phyloP scores from a whole-genome alignment of 1,140 invertebrate species.

The Lordiphosa clarofinis region DNA sequence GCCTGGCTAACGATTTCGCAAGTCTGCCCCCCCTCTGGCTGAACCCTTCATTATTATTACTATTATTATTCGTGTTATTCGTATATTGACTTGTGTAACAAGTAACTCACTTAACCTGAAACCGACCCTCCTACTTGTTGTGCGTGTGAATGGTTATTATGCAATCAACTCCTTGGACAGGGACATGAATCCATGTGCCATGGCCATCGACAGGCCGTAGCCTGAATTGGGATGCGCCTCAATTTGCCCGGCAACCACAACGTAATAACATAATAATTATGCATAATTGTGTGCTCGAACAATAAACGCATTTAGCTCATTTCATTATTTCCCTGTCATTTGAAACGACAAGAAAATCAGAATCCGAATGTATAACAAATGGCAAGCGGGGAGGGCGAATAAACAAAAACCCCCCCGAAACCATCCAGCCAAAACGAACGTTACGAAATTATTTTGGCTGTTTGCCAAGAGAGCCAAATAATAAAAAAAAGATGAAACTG shows the following conservation, averaged over 20 bases:
- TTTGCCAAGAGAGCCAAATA: slow-evolving; percentile 30
- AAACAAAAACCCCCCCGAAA: slow-evolving; percentile 12
- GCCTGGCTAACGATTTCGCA: slow-evolving; percentile 1
- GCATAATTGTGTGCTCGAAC: slow-evolving; percentile 38
- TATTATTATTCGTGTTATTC: slow-evolving; percentile 5
- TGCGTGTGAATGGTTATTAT: slow-evolving; percentile 21
- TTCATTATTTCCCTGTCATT: slow-evolving; percentile 41
- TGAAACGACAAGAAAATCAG: slow-evolving; percentile 26
- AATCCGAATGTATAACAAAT: slow-evolving; percentile 6
- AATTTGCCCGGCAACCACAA: not conserved
- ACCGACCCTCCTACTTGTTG: not conserved
- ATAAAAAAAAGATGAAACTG: slow-evolving; percentile 1
- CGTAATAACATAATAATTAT: slow-evolving; percentile 37
- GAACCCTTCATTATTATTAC: not conserved
- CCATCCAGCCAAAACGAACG: slow-evolving; percentile 51
- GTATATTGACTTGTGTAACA: slow-evolving; percentile 12
- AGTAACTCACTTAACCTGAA: slow-evolving; percentile 12
- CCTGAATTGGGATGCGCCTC: not conserved
- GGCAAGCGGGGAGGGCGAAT: not conserved
- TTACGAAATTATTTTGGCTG: slow-evolving; percentile 68
- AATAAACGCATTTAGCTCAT: slow-evolving; percentile 19
- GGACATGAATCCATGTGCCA: not conserved
- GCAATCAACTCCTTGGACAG: slow-evolving; percentile 11
- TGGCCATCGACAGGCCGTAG: not conserved
- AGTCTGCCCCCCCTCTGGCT: not conserved